A percentile compares a stretch with the other conserved stretches of the same genome.
These are phyloP conservation scores for Chionomys nivalis DNA, from an alignment of 2,113 vertebrate species.

Conservation along the genomic window DNA sequence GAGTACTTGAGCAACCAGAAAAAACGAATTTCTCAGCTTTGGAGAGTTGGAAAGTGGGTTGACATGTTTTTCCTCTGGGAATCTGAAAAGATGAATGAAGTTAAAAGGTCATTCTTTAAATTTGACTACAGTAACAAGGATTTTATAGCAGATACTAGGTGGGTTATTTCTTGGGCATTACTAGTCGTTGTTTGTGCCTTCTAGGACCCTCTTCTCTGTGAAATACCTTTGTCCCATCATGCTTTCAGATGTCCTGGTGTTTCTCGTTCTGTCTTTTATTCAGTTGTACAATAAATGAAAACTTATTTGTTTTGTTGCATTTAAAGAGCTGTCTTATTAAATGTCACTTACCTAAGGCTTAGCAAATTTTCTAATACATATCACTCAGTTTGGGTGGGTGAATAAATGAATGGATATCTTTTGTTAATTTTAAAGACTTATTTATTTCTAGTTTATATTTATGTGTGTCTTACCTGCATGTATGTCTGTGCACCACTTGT, in stretches of 20 bases:
- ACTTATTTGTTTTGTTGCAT: constrained; percentile 19
- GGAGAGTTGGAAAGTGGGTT: constrained; percentile 91
- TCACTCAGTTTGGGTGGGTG: neutral
- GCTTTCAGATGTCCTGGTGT: neutral
- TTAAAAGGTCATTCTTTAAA: constrained; percentile 55
- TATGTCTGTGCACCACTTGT: neutral
- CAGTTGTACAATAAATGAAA: neutral
- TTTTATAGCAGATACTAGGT: neutral
- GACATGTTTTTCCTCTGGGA: constrained; percentile 93
- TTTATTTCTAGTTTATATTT: neutral
- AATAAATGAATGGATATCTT: constrained; percentile 4
- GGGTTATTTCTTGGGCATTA: neutral
- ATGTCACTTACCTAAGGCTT: constrained; percentile 33
- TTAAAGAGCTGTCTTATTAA: constrained; percentile 29
- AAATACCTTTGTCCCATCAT: neutral
- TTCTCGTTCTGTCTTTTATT: neutral
- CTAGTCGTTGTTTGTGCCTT: neutral
- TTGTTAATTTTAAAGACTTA: neutral
- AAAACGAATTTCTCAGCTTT: constrained; percentile 91
- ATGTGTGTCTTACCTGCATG: neutral
- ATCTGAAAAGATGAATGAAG: constrained; percentile 85
- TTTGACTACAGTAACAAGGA: constrained; percentile 24
- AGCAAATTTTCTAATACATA: neutral
- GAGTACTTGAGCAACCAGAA: constrained; percentile 92
- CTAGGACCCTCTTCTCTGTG: neutral